phyloP scores from a whole-genome alignment of 1,140 invertebrate genomes.

The Trigoniulus corallinus region DNA sequence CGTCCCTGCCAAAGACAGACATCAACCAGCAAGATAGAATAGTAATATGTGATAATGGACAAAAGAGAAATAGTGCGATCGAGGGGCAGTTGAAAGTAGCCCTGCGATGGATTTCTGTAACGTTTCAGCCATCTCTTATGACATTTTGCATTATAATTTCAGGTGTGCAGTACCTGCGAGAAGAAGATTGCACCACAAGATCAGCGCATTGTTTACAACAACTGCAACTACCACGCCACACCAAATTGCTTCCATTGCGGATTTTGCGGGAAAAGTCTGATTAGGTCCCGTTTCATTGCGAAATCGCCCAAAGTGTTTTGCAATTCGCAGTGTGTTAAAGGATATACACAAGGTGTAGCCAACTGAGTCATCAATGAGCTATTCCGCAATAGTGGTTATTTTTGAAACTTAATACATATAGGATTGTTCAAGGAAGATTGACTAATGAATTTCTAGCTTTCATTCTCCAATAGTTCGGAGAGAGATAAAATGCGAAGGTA shows the following conservation, averaged over 20 bases:
- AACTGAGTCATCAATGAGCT: too few relatives aligned
- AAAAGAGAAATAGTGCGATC: not conserved
- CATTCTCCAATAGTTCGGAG: too few relatives aligned
- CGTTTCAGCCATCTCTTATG: not conserved
- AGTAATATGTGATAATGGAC: not conserved
- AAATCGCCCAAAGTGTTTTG: conserved; percentile 17
- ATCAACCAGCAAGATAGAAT: not conserved
- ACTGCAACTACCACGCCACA: conserved; percentile 44
- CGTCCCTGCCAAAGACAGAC: too few relatives aligned
- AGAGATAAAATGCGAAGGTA: too few relatives aligned
- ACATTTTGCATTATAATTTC: conserved; percentile 13
- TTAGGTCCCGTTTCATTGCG: conserved; percentile 40
- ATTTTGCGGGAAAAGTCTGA: conserved; percentile 48
- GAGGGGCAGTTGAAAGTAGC: not conserved
- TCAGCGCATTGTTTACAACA: conserved; percentile 46
- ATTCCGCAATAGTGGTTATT: too few relatives aligned
- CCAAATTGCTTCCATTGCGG: conserved; percentile 56
- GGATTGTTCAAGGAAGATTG: too few relatives aligned
- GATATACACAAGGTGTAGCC: too few relatives aligned
- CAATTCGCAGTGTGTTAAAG: conserved; percentile 40
- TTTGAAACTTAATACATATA: too few relatives aligned
- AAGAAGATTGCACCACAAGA: conserved; percentile 54
- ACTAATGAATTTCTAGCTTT: too few relatives aligned
- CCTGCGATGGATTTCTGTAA: not conserved
- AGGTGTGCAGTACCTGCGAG: conserved; percentile 50